Evolutionary conservation across 2,113 vertebrate genomes (phyloP), one percentile per base, ranked within the genome.

Genomic region (Stigmatopora argus): DNA sequence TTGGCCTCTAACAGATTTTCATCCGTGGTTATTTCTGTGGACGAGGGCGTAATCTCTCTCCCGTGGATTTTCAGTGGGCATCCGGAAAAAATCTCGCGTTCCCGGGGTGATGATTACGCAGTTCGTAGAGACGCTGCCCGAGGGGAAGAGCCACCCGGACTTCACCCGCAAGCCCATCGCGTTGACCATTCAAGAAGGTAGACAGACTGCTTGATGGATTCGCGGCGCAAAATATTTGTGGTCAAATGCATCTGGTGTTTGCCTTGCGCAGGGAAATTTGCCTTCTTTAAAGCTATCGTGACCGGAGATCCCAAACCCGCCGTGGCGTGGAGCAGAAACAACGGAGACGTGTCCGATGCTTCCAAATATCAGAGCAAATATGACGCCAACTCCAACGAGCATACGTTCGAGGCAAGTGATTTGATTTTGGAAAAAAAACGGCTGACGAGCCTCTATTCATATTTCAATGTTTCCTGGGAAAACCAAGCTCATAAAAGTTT

Each of bases 141-240:
- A 91, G 51, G 94, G 92, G 65, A 91, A 86, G 78, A 93, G 84
- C 59, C 83, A 84, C 0, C 94, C 93, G 11, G 92, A 94, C 79
- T 95, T 96, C 73, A 90, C 88, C 77, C 88, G 75, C 77, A 96
- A 94, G 82, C 94, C 93, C 0, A 73, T 94, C 53, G 87, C 88
- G 67, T 72, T 94, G 81, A 94, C 92, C 0, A 81, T 95, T 70
- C 91, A 92, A 57, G 92, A 96, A 82, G 94, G 93, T 94, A 74
- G n/a, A 71, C 13, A 53, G 26, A 31, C 38, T 56, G 17, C 0
- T 41, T 41, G 38, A 41, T 10, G 9, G 9, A 41, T 60, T 38
- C 7, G 41, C 9, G 1, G 31, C n/a, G 3, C 13, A 26, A 55
- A 52, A 55, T 23, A 0, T 1, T 53, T 18, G 17, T n/a, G 6